phyloP scores from a whole-genome alignment of 2,797 vertebrate species.

The Mus caroli region DNA sequence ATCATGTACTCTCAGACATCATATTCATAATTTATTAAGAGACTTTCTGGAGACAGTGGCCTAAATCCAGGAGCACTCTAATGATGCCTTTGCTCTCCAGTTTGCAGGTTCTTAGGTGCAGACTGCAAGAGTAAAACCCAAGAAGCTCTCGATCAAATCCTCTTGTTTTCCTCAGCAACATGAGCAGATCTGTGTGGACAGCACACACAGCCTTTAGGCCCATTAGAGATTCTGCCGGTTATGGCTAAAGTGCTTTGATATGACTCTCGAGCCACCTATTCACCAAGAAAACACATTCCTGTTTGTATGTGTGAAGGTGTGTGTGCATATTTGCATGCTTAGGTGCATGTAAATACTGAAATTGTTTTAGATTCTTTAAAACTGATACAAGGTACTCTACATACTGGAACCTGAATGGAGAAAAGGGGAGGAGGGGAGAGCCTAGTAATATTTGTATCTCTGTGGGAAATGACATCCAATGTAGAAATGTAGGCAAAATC shows the following conservation, averaged over 20 bases:
- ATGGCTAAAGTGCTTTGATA: not conserved
- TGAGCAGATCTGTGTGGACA: not conserved
- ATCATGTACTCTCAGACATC: constrained; percentile 59
- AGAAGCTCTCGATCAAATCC: not conserved
- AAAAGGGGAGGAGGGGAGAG: not conserved
- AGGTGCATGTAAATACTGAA: not conserved
- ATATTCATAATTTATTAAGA: constrained; percentile 77
- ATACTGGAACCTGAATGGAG: not conserved
- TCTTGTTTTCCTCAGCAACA: not conserved
- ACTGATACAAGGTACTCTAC: not conserved
- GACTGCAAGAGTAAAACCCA: not conserved
- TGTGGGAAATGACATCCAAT: not conserved
- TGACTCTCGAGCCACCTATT: not conserved
- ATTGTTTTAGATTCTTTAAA: constrained; percentile 31
- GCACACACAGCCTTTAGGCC: not conserved
- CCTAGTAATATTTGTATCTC: not conserved
- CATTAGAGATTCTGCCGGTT: not conserved
- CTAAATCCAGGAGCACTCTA: constrained; percentile 55
- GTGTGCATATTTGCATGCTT: fast-evolving
- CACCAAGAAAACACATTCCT: not conserved
- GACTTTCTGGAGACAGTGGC: constrained; percentile 53
- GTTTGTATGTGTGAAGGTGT: not conserved
- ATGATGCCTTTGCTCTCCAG: constrained; percentile 34
- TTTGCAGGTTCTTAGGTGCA: constrained; percentile 9
- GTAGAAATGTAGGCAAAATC: not conserved